Conservation (phyloP, 37 sponge, comb jelly and placozoan species). For the Amphimedon queenslandica region DNA sequence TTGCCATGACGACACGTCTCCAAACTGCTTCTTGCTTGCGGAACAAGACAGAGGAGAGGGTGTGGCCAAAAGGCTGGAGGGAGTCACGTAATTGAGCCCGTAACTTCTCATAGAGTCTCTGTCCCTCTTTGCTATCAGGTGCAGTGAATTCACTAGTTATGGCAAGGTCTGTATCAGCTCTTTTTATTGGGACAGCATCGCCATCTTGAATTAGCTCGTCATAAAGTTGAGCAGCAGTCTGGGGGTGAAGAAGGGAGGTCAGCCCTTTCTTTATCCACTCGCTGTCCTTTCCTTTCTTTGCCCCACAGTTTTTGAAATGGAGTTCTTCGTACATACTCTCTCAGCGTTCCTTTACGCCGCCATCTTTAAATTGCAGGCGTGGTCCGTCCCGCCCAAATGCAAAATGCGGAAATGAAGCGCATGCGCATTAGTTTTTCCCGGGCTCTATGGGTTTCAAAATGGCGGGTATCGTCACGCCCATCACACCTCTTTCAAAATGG, state of each 20-base stretch:
- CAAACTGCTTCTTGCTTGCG: constrained; percentile 14
- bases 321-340: neutral
- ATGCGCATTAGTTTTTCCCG: too few species aligned
- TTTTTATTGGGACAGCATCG: neutral
- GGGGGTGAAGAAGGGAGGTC: neutral
- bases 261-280: neutral
- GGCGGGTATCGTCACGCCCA: neutral
- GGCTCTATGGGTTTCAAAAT: too few species aligned
- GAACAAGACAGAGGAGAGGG: constrained; percentile 16
- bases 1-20: constrained; percentile 18
- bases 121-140: neutral
- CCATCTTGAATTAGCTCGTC: neutral
- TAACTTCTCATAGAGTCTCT: neutral
- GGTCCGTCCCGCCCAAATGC: too few species aligned
- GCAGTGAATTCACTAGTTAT: neutral
- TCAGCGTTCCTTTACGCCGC: too few species aligned
- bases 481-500: neutral
- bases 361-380: too few species aligned
- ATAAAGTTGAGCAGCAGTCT: neutral
- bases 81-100: neutral
- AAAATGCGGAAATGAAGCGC: too few species aligned
- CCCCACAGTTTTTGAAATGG: neutral
- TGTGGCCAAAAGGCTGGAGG: constrained; percentile 3
- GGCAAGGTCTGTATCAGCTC: neutral
- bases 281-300: neutral